Conservation (phyloP, 2,113 vertebrate genomes). For the Calidris pugnax region DNA sequence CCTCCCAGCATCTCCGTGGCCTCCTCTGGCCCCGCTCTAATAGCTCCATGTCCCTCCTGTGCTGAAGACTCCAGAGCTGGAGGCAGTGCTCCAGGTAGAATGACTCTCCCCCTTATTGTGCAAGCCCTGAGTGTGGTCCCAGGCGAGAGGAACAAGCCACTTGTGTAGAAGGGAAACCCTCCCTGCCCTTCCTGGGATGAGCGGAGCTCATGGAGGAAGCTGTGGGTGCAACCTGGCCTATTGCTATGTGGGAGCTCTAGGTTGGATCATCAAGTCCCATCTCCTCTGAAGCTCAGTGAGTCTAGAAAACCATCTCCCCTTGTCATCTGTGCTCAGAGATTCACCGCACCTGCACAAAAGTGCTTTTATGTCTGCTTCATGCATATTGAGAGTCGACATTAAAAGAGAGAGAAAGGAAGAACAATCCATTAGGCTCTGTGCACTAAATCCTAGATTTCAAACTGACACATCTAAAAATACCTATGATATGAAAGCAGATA, state of each 20-base stretch:
- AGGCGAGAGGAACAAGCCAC: rapidly evolving
- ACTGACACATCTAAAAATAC: constrained; percentile 68
- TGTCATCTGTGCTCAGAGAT: constrained; percentile 24
- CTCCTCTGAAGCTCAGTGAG: constrained; percentile 41
- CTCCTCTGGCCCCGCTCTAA: neutral
- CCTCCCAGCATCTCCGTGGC: neutral
- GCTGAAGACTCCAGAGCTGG: neutral
- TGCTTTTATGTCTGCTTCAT: constrained; percentile 63
- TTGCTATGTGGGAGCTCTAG: neutral
- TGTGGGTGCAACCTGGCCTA: neutral
- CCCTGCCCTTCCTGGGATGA: neutral
- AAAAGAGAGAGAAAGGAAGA: constrained; percentile 53
- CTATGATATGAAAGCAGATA: constrained; percentile 63
- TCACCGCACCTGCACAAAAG: constrained; percentile 57
- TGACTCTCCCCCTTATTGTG: neutral
- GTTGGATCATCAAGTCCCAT: neutral
- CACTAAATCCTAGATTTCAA: constrained; percentile 67
- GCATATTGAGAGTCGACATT: constrained; percentile 62
- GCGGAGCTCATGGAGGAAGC: neutral
- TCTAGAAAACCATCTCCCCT: constrained; percentile 49
- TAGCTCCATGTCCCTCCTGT: neutral
- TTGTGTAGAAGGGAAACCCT: neutral
- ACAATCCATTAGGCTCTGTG: constrained; percentile 61
- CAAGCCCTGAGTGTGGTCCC: neutral
- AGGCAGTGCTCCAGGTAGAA: neutral